Evolutionary conservation across 2,888 invertebrate species (phyloP).

Genomic region (Nowickia ferox): DNA sequence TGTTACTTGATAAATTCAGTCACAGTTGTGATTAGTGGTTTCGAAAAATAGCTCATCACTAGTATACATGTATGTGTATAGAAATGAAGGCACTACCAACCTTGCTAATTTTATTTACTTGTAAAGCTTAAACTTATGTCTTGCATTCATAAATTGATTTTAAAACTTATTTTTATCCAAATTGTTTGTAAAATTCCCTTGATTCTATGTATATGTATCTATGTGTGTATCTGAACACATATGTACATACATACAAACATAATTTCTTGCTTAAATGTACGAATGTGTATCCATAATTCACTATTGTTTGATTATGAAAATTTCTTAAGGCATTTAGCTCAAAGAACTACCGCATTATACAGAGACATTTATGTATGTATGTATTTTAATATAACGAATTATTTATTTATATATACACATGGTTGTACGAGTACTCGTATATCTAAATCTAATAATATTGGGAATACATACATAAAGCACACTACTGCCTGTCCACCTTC

Average conservation of each 20-base stretch:
- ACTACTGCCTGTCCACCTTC: conserved; percentile 47
- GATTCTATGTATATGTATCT: not conserved
- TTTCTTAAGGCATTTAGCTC: conserved; percentile 32
- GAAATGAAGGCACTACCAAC: no score
- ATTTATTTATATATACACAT: not conserved
- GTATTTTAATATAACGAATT: not conserved
- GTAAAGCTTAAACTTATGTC: no score
- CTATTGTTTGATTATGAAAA: conserved; percentile 38
- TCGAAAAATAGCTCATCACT: no score
- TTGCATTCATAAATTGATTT: not conserved
- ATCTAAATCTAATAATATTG: conserved; percentile 8
- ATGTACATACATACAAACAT: not conserved
- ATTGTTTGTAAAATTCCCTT: not conserved
- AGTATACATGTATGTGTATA: no score
- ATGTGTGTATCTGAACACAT: not conserved
- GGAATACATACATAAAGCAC: not conserved
- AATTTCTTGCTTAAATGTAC: not conserved
- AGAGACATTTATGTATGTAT: not conserved
- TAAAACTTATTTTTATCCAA: conserved; percentile 7
- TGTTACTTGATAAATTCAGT: no score
- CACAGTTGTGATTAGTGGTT: no score
- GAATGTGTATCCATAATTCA: not conserved
- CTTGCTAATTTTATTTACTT: no score
- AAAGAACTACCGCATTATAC: conserved; percentile 11
- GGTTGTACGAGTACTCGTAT: not conserved